Evolutionary conservation across 2,113 vertebrate genomes (phyloP), one percentile per base, ranked within the genome.

Genomic region (Lipotes vexillifer): DNA sequence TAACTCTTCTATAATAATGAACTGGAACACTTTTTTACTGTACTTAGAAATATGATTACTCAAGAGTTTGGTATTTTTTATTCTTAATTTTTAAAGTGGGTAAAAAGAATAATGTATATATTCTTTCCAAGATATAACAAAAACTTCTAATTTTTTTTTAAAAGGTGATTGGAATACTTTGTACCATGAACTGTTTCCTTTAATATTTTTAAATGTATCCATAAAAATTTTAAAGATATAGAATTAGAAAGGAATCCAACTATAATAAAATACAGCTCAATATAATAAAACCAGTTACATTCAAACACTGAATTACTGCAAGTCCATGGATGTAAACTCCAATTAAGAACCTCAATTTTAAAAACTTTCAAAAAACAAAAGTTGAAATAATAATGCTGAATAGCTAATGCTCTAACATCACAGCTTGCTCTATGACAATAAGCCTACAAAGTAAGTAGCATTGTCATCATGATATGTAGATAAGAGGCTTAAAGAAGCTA

Each of bases 101-200:
- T 38, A 90, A 90, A 57, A n/a, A 86, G 8, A 65, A 80, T 23
- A 8, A 94, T 29, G 49, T 72, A 9, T 55, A 68, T 36, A 61
- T 52, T 86, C 66, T 82, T 93, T 63, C 66, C 7, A 93, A 97
- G 86, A 81, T 74, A 90, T 41, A 33, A 72, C 36, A 93, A n/a
- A 78, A 69, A 27, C 3, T 71, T 92, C 49, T 83, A 63, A 68
- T 44, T 66, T 65, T 57, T 57, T 7, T 52, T 74, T 21, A 55
- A 71, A 69, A 83, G 27, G 41, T 75, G 72, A 57, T 46, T 61
- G 14, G 15, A 71, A 55, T 71, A 81, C 38, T 49, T 85, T 90
- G 27, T 11, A 49, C 36, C 41, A 74, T 31, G 44, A 72, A 41
- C 46, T 65, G 5, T 21, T 84, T 88, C 83, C 61, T 63, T 77